Conservation (phyloP, 2,888 invertebrate species). For the Acanthosepion lycidas region DNA sequence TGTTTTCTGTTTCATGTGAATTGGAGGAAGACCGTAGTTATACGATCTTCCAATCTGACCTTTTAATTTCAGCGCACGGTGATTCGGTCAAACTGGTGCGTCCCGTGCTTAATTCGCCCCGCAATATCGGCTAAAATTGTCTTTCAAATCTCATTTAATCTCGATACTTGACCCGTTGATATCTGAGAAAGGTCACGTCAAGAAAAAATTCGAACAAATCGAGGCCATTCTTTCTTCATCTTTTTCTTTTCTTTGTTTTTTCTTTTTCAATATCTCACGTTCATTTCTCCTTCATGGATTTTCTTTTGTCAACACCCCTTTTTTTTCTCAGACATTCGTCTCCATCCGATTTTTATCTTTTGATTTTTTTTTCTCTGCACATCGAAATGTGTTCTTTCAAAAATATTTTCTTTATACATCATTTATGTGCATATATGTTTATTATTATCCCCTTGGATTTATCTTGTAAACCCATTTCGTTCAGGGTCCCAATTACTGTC, state of each 20-base stretch:
- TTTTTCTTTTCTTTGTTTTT: too few relatives aligned
- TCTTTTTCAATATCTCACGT: not conserved
- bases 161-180: not conserved
- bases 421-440: too few relatives aligned
- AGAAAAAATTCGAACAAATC: not conserved
- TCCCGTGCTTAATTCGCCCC: not conserved
- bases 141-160: not conserved
- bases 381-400: too few relatives aligned
- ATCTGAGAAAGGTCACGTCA: not conserved
- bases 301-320: not conserved
- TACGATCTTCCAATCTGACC: not conserved
- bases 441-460: too few relatives aligned
- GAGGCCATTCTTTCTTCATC: too few relatives aligned
- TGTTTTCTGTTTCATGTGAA: not conserved
- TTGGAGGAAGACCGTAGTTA: not conserved
- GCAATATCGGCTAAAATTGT: not conserved
- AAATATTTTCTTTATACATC: too few relatives aligned
- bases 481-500: too few relatives aligned
- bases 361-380: too few relatives aligned
- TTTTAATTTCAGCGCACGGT: not conserved
- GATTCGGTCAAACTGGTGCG: not conserved
- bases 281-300: not conserved
- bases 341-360: too few relatives aligned
- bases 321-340: too few relatives aligned
- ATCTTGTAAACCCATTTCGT: too few relatives aligned